Conservation (phyloP, 2,797 vertebrate species). For the Aphelocoma californica region DNA sequence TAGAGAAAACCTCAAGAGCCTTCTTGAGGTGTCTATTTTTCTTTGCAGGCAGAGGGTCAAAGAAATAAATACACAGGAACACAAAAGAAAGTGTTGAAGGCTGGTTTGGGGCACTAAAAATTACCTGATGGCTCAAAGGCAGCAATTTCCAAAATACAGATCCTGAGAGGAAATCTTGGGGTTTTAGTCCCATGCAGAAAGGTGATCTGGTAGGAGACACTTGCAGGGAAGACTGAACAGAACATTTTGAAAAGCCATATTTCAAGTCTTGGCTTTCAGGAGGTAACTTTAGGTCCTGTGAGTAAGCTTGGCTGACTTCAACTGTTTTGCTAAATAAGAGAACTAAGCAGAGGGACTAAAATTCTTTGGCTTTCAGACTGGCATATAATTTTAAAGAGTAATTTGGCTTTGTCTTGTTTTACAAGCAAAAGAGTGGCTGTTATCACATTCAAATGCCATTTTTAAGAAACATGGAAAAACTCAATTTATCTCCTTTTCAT, state of each 20-base stretch:
- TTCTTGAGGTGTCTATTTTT: slow-evolving; percentile 61
- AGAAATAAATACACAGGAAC: slow-evolving; percentile 24
- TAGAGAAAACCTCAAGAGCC: slow-evolving; percentile 52
- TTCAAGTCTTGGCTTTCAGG: neutral
- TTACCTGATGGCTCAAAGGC: neutral
- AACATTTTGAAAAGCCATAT: neutral
- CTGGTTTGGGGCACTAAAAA: neutral
- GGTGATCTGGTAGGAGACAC: neutral
- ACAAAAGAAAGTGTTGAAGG: neutral
- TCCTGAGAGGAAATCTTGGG: neutral
- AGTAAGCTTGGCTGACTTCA: neutral
- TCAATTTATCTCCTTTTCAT: neutral
- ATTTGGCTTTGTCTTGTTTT: neutral
- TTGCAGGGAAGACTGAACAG: neutral
- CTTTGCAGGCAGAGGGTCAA: slow-evolving; percentile 25
- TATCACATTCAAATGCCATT: neutral
- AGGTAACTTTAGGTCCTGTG: neutral
- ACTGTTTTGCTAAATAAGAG: neutral
- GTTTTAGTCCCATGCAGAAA: neutral
- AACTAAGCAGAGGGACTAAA: neutral
- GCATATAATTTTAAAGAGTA: neutral
- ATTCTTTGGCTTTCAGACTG: neutral
- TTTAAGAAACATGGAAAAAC: neutral
- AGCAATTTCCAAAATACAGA: neutral
- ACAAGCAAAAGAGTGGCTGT: neutral